phyloP scores from a whole-genome alignment of 1,140 invertebrate species.

The Mylabris phalerata region DNA sequence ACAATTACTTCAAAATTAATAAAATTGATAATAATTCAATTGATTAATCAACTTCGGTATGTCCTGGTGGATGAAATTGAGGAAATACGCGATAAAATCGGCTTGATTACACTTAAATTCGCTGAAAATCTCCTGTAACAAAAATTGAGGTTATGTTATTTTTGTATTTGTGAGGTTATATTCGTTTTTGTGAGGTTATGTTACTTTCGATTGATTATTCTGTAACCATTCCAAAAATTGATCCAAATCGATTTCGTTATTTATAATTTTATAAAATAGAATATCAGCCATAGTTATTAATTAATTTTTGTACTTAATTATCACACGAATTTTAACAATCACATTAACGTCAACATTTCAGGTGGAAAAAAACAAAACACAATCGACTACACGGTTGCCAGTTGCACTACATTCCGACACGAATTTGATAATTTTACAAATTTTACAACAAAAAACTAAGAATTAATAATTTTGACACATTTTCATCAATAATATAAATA shows the following conservation, averaged over 20 bases:
- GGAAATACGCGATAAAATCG: slow-evolving; percentile 37
- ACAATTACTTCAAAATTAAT: neutral
- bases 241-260: slow-evolving; percentile 15
- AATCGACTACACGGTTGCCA: too few species aligned
- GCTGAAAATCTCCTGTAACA: slow-evolving; percentile 3
- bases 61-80: slow-evolving; percentile 38
- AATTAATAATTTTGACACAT: too few species aligned
- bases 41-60: slow-evolving; percentile 24
- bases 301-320: too few species aligned
- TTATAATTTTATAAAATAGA: slow-evolving; percentile 15
- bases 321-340: too few species aligned
- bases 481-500: too few species aligned
- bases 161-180: neutral
- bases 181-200: slow-evolving; percentile 4
- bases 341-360: too few species aligned
- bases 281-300: slow-evolving; percentile 9
- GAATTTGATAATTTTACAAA: too few species aligned
- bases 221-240: slow-evolving; percentile 21
- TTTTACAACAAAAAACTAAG: too few species aligned
- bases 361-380: too few species aligned
- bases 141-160: slow-evolving; percentile 14
- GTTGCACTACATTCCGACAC: too few species aligned
- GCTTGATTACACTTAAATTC: slow-evolving; percentile 26
- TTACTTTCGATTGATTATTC: slow-evolving; percentile 14
- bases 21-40: neutral